Evolutionary conservation across 2,797 vertebrate species (phyloP).

Genomic region (Lateolabrax maculatus): DNA sequence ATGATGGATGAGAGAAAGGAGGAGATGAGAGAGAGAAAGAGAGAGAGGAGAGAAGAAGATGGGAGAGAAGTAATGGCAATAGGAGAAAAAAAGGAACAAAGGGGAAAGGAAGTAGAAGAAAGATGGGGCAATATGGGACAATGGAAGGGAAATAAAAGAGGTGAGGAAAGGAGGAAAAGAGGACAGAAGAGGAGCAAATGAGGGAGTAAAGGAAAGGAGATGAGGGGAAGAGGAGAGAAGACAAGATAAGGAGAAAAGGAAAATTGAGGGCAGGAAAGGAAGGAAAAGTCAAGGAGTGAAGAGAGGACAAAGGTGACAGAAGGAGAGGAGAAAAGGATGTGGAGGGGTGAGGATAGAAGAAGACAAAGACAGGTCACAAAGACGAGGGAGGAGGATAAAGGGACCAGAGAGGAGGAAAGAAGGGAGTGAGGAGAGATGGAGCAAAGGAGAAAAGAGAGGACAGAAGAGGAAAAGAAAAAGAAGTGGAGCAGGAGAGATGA

Average conservation of each 20-base stretch:
- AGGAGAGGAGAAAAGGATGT: not conserved
- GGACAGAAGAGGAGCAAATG: not conserved
- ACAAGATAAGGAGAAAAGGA: fast-evolving
- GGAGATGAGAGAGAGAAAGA: not conserved
- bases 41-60: not conserved
- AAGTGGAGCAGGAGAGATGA: not conserved
- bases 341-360: not conserved
- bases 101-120: not conserved
- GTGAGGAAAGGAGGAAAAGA: not conserved
- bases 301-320: too few relatives aligned
- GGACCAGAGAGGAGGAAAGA: not conserved
- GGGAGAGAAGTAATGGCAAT: not conserved
- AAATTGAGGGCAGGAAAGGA: not conserved
- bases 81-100: not conserved
- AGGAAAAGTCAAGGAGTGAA: not conserved
- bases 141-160: too few relatives aligned
- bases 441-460: not conserved
- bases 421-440: too few relatives aligned
- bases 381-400: too few relatives aligned
- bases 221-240: too few relatives aligned
- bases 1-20: not conserved
- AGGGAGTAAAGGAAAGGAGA: not conserved
- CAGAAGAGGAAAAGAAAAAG: not conserved
- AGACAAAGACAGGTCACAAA: too few relatives aligned
- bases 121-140: not conserved